Conservation (phyloP, 2,113 vertebrate genomes). For the Abramis brama region DNA sequence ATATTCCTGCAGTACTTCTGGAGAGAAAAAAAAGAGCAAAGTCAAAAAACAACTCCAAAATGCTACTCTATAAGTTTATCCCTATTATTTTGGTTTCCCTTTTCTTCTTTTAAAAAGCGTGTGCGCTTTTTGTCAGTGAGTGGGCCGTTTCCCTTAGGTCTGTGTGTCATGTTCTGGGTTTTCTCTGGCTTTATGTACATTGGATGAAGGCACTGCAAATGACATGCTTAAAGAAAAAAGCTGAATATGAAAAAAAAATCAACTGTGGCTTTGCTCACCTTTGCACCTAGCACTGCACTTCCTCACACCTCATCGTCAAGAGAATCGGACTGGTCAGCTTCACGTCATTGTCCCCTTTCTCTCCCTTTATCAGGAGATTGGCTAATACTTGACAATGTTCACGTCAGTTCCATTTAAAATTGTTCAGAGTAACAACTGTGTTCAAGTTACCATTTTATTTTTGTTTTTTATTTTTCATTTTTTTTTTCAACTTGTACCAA, state of each 20-base stretch:
- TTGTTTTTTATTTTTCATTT: conserved; percentile 70
- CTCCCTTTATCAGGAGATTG: conserved; percentile 72
- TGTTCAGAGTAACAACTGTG: conserved; percentile 84
- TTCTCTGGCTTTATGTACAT: conserved; percentile 76
- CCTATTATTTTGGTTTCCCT: conserved; percentile 78
- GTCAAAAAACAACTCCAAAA: conserved; percentile 63
- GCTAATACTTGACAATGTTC: conserved; percentile 84
- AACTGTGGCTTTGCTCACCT: conserved; percentile 83
- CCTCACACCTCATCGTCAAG: conserved; percentile 77
- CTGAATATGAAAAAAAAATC: conserved; percentile 63
- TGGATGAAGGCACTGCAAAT: conserved; percentile 72
- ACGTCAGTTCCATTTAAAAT: conserved; percentile 82
- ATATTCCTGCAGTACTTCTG: conserved; percentile 80
- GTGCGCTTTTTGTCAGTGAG: conserved; percentile 91
- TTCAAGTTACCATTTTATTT: conserved; percentile 86
- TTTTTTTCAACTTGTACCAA: conserved; percentile 79
- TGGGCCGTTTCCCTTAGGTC: conserved; percentile 80
- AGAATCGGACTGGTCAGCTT: conserved; percentile 79
- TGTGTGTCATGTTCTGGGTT: conserved; percentile 78
- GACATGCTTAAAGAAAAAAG: conserved; percentile 61
- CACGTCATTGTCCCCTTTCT: conserved; percentile 70
- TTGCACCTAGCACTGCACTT: conserved; percentile 77
- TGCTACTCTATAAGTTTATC: conserved; percentile 79
- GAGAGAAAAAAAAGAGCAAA: conserved; percentile 58
- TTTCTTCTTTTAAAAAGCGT: conserved; percentile 72